Conservation (phyloP, 2,797 vertebrate species). For the Eulemur albifrons region DNA sequence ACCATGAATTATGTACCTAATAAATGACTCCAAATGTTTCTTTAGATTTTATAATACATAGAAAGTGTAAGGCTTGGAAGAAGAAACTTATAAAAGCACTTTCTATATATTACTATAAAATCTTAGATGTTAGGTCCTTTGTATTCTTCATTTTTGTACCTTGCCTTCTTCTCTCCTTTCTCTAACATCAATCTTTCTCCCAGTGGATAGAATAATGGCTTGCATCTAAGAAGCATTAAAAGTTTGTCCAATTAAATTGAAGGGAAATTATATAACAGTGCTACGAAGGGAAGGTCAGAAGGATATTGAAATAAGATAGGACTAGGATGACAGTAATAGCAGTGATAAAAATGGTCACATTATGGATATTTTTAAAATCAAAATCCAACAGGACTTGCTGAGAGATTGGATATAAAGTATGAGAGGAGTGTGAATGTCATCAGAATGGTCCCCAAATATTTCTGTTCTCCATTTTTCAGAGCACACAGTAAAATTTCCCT, state of each 20-base stretch:
- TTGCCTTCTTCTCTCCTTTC: background rate
- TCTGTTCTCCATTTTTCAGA: background rate
- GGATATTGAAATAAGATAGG: background rate
- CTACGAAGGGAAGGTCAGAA: background rate
- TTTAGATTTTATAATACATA: background rate
- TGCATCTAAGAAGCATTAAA: slow-evolving; percentile 30
- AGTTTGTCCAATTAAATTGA: slow-evolving; percentile 29
- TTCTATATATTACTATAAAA: background rate
- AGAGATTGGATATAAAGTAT: background rate
- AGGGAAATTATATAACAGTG: slow-evolving; percentile 13
- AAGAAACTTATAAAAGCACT: no score
- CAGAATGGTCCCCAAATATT: background rate
- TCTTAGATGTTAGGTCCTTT: background rate
- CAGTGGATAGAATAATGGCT: background rate
- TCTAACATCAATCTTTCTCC: background rate
- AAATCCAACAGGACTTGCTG: background rate
- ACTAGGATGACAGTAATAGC: background rate
- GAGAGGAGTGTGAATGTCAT: background rate
- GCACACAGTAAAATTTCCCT: background rate
- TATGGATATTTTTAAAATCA: background rate
- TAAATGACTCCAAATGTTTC: background rate
- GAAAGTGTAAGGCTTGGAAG: no score
- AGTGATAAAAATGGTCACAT: background rate
- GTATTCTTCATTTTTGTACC: background rate
- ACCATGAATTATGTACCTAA: background rate